Conservation (phyloP, 2,113 vertebrate species). For the Phoenicopterus ruber region DNA sequence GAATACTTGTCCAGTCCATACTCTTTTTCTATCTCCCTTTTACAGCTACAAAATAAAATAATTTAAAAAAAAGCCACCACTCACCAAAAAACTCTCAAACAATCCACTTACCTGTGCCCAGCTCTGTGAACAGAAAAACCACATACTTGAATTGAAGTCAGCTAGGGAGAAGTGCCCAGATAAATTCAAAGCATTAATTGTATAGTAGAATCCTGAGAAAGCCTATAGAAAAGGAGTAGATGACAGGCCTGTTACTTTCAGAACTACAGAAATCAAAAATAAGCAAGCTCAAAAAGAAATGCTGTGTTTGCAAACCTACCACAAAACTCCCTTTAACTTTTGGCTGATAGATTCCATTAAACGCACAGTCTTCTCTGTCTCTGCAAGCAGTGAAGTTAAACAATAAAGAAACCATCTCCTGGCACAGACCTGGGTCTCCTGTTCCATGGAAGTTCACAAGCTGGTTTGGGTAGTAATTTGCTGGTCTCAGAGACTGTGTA, state of each 20-base stretch:
- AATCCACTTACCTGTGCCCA: constrained; percentile 76
- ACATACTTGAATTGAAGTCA: constrained; percentile 74
- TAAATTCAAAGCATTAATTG: constrained; percentile 75
- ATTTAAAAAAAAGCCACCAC: not conserved
- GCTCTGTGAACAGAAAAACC: constrained; percentile 77
- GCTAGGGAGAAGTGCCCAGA: constrained; percentile 72
- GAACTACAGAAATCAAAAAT: not conserved
- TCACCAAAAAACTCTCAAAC: no score
- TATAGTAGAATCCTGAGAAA: constrained; percentile 90
- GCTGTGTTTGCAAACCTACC: constrained; percentile 72
- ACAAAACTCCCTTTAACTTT: constrained; percentile 82
- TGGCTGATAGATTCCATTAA: constrained; percentile 82
- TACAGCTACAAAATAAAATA: not conserved
- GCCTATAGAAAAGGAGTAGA: constrained; percentile 72
- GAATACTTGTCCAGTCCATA: not conserved
- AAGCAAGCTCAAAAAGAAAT: not conserved
- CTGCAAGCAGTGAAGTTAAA: constrained; percentile 82
- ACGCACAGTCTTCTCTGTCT: constrained; percentile 75
- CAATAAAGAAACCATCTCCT: constrained; percentile 72
- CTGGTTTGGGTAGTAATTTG: constrained; percentile 55
- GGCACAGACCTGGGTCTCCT: constrained; percentile 75
- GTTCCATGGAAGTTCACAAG: constrained; percentile 74
- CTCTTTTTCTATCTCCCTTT: not conserved
- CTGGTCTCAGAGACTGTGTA: constrained; percentile 68
- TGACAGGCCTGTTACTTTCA: not conserved